Evolutionary conservation across 2,797 vertebrate genomes (phyloP).

Genomic region (Sandelia bainsii): DNA sequence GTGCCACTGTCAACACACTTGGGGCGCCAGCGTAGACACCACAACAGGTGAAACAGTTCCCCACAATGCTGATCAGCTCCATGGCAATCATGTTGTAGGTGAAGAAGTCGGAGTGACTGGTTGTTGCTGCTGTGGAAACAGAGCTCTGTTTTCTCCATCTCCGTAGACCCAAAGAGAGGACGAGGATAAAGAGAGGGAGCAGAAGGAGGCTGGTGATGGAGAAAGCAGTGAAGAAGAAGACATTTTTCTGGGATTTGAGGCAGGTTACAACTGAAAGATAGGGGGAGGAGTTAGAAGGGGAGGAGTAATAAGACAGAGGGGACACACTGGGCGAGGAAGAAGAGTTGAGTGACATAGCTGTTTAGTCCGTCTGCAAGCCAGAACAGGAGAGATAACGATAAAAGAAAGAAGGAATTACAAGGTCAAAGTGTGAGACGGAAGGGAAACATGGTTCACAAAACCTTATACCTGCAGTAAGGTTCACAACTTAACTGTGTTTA

Average conservation of each 20-base stretch:
- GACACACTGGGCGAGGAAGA: background rate
- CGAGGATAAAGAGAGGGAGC: conserved; percentile 31
- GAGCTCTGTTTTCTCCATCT: background rate
- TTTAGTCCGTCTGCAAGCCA: background rate
- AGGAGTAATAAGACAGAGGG: background rate
- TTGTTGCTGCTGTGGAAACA: rapidly evolving
- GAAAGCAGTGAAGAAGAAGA: conserved; percentile 5
- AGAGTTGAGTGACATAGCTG: background rate
- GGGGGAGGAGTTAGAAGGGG: background rate
- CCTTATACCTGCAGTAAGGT: too few relatives aligned
- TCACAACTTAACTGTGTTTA: too few relatives aligned
- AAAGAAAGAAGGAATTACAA: too few relatives aligned
- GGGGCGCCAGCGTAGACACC: background rate
- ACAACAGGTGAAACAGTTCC: background rate
- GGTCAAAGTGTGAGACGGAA: too few relatives aligned
- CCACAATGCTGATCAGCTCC: conserved; percentile 16
- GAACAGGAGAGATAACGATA: background rate
- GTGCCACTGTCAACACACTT: background rate
- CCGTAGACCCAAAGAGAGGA: conserved; percentile 1
- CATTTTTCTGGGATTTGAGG: background rate
- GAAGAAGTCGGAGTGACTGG: conserved; percentile 21
- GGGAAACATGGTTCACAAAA: too few relatives aligned
- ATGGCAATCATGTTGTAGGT: conserved; percentile 45
- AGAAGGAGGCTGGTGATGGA: conserved; percentile 32
- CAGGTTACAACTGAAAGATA: background rate